Conservation (phyloP, 1,140 invertebrate genomes). For the Acarapis woodi region DNA sequence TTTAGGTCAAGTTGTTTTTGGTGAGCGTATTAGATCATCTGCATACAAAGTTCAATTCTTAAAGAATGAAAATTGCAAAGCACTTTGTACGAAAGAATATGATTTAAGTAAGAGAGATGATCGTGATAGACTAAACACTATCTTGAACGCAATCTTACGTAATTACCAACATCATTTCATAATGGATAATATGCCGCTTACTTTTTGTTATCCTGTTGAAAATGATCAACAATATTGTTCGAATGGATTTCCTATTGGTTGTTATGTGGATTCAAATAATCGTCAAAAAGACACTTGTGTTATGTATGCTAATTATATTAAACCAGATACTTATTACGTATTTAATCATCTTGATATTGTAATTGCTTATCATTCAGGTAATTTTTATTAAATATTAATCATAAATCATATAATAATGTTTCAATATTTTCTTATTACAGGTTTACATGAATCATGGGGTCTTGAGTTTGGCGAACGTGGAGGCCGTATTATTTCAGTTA, state of each 20-base stretch:
- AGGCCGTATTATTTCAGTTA: slow-evolving; percentile 60
- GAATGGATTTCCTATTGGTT: slow-evolving; percentile 94
- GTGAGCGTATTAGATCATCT: slow-evolving; percentile 75
- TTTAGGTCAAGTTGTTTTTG: slow-evolving; percentile 91
- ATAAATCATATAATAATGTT: no score
- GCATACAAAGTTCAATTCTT: slow-evolving; percentile 38
- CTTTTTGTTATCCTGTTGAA: slow-evolving; percentile 69
- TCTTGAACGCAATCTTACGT: slow-evolving; percentile 72
- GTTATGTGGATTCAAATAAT: slow-evolving; percentile 33
- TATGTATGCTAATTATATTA: slow-evolving; percentile 25
- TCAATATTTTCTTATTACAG: no score
- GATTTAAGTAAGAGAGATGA: slow-evolving; percentile 27
- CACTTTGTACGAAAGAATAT: slow-evolving; percentile 42
- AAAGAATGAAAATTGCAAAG: slow-evolving; percentile 35
- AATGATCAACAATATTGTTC: slow-evolving; percentile 49
- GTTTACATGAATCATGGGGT: slow-evolving; percentile 61
- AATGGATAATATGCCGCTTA: slow-evolving; percentile 67
- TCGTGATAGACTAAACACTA: slow-evolving; percentile 36
- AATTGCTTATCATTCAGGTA: slow-evolving; percentile 70
- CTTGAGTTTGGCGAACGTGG: slow-evolving; percentile 37
- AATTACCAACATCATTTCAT: slow-evolving; percentile 95
- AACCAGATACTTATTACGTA: slow-evolving; percentile 48
- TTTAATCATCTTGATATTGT: slow-evolving; percentile 88
- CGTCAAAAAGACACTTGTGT: slow-evolving; percentile 29
- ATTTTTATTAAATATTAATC: no score